phyloP scores from a whole-genome alignment of 2,888 invertebrate genomes.

The Eubasilissa splendida region DNA sequence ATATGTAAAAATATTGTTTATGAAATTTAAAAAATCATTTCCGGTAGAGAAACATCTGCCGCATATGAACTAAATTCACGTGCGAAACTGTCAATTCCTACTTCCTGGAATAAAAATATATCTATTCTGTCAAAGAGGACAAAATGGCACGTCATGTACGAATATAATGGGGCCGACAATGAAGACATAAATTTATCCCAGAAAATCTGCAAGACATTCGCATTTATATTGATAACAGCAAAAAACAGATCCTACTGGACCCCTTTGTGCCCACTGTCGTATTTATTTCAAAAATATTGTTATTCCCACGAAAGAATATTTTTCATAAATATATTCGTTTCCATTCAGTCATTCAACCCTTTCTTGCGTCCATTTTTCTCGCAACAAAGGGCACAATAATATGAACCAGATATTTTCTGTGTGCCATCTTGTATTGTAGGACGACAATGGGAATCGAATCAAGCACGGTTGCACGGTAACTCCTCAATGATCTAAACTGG shows the following conservation, averaged over 20 bases:
- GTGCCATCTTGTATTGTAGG: conserved; percentile 38
- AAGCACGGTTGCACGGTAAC: conserved; percentile 43
- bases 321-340: conserved; percentile 57
- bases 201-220: conserved; percentile 38
- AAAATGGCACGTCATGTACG: conserved; percentile 50
- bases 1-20: neutral
- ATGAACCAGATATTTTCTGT: conserved; percentile 54
- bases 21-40: conserved; percentile 25
- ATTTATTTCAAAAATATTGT: conserved; percentile 58
- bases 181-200: conserved; percentile 32
- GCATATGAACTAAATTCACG: conserved; percentile 36
- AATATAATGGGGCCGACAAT: conserved; percentile 37
- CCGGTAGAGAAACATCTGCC: conserved; percentile 42
- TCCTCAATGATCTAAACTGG: neutral
- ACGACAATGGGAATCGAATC: conserved; percentile 51
- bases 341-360: conserved; percentile 56
- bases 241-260: conserved; percentile 34
- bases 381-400: conserved; percentile 56
- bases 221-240: conserved; percentile 39
- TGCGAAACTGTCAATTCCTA: conserved; percentile 45
- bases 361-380: conserved; percentile 53
- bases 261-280: conserved; percentile 42
- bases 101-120: conserved; percentile 51
- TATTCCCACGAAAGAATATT: conserved; percentile 58
- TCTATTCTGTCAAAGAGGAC: conserved; percentile 23